Conservation (phyloP, 2,113 vertebrate species). For the Murina feae region DNA sequence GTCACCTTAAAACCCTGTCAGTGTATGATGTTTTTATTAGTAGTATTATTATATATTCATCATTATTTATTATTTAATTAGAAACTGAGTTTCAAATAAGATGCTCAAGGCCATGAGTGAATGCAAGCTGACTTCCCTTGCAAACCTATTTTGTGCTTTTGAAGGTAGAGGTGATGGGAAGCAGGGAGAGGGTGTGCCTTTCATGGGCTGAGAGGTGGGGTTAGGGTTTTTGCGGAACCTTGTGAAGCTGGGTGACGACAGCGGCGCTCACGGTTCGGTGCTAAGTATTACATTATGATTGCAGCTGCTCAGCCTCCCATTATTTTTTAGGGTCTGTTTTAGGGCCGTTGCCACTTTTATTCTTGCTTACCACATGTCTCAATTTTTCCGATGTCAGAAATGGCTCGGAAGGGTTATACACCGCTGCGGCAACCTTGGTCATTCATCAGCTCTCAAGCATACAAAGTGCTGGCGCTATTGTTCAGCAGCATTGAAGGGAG, state of each 20-base stretch:
- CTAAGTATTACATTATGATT: neutral
- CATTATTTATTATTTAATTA: neutral
- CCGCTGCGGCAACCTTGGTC: neutral
- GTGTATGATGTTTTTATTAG: neutral
- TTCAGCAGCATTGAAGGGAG: constrained; percentile 15
- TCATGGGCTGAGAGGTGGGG: neutral
- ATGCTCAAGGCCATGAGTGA: neutral
- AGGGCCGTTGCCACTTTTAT: constrained; percentile 25
- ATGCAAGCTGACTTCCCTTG: neutral
- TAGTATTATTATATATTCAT: neutral
- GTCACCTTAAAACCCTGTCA: neutral
- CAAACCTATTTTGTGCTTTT: neutral
- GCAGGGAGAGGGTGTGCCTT: neutral
- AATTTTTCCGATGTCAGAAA: neutral
- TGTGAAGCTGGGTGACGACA: neutral
- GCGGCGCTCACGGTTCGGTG: neutral
- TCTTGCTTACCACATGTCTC: constrained; percentile 16
- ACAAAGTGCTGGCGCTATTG: neutral
- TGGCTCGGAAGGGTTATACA: constrained; percentile 38
- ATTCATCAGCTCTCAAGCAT: constrained; percentile 45
- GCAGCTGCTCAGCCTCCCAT: neutral
- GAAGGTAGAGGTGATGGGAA: neutral
- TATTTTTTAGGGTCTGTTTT: constrained; percentile 12
- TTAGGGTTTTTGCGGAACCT: neutral
- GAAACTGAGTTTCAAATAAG: neutral